Evolutionary conservation across 92 coral and sea anemone species (phyloP), one percentile per base, ranked within the genome.

Genomic region (Diadumene lineata): DNA sequence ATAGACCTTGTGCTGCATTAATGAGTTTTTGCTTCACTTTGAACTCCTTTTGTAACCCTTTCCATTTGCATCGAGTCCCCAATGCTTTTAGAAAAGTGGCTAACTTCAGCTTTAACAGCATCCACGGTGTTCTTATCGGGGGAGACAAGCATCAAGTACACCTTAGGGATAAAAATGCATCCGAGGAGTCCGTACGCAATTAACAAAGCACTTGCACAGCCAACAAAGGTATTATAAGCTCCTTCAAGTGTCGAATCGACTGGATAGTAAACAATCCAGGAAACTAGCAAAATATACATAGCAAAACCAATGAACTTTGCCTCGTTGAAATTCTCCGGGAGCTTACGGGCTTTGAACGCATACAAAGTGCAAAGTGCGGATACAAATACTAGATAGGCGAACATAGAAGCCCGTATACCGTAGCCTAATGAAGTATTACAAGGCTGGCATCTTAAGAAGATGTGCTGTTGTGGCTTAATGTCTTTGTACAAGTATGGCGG

Each of bases 311-410:
- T 87, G 79, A 76, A 90, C 66, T 82, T 81, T 1, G 92, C 91
- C 65, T 90, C 96, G 85, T 81, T 90, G 81, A 90, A 90, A 69
- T 90, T 90, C 56, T 87, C 96, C 17, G 96, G 96, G 15, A 90
- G 75, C 22, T 69, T 81, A 56, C 96, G 75, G 68, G 96, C 96
- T 73, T 87, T 90, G 79, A 87, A 90, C 57, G 96, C 96, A 70
- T 90, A 90, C 28, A 83, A 38, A 16, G 92, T 44, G 62, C 92
- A 86, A 31, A 83, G 69, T 33, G 78, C 68, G 16, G 96, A 77
- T 16, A 87, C 85, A 24, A 90, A 58, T 31, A 85, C 75, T 50
- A 81, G 60, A 55, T 90, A 87, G 31, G 46, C 48, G 53, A 78
- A 69, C 31, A 87, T 80, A 1, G 79, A 46, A 17, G 86, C 78